Percentiles rank a stretch among this genome's conserved stretches.
Conservation (phyloP, 2,797 vertebrate genomes). For the Glossophaga mutica region DNA sequence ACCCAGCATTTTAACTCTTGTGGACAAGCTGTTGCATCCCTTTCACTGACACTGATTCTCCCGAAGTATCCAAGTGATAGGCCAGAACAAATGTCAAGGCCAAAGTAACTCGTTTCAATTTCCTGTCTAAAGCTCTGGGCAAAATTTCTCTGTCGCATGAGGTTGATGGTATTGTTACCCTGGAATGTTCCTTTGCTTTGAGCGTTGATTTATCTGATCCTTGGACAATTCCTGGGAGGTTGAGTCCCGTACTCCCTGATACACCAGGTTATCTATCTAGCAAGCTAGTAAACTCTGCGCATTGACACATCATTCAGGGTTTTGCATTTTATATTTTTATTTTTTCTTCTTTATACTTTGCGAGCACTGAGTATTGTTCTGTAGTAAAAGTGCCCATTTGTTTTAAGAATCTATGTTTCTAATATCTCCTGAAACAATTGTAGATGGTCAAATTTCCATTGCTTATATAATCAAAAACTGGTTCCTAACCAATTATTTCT, state of each 20-base stretch:
- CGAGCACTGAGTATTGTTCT: neutral
- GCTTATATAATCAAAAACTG: neutral
- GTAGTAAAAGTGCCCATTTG: neutral
- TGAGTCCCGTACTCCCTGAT: neutral
- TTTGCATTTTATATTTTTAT: neutral
- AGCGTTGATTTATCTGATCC: neutral
- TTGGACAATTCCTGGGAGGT: neutral
- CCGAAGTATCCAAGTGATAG: neutral
- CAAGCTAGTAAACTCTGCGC: neutral
- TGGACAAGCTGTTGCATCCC: neutral
- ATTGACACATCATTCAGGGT: neutral
- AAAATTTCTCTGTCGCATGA: neutral
- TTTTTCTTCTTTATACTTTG: neutral
- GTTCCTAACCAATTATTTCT: neutral
- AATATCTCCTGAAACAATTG: neutral
- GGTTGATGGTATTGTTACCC: neutral
- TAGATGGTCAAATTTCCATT: neutral
- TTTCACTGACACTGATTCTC: neutral
- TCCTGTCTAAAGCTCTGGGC: neutral
- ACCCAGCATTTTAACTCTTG: neutral
- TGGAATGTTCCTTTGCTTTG: neutral
- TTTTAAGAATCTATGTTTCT: neutral
- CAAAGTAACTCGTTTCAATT: neutral
- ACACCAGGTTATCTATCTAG: neutral
- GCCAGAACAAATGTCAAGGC: neutral